Evolutionary conservation across 1,140 invertebrate species (phyloP).

Genomic region (Drosophila virilis): DNA sequence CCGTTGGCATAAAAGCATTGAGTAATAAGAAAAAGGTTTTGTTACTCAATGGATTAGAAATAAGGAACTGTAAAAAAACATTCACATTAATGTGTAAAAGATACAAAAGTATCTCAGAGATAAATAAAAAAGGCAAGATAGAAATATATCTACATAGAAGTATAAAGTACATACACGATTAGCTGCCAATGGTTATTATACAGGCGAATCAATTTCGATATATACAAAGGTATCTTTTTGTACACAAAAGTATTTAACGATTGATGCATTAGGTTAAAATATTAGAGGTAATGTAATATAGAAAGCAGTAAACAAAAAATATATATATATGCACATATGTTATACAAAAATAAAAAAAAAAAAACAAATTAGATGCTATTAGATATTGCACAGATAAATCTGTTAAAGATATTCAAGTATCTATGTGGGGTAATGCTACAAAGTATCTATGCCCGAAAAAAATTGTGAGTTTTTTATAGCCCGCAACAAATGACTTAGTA

Average conservation of each 20-base stretch:
- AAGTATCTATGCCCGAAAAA: background rate
- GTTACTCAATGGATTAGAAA: background rate
- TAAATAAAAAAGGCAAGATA: no score
- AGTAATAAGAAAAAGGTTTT: background rate
- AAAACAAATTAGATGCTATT: no score
- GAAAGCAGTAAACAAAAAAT: no score
- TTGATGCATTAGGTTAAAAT: background rate
- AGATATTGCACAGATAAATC: conserved; percentile 37
- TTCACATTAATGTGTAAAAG: no score
- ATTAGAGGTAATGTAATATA: no score
- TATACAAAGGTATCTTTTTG: background rate
- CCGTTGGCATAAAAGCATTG: no score
- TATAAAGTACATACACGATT: no score
- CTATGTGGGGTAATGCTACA: background rate
- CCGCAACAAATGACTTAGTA: background rate
- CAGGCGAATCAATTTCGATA: background rate
- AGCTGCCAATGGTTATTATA: background rate
- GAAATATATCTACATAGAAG: no score
- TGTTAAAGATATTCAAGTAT: background rate
- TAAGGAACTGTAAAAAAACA: no score
- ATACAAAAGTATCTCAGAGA: no score
- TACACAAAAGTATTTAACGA: background rate
- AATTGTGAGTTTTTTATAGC: background rate
- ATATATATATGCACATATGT: no score
- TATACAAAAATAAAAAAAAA: background rate